Conservation (phyloP, 2,888 invertebrate species). For the Pammene aurita region DNA sequence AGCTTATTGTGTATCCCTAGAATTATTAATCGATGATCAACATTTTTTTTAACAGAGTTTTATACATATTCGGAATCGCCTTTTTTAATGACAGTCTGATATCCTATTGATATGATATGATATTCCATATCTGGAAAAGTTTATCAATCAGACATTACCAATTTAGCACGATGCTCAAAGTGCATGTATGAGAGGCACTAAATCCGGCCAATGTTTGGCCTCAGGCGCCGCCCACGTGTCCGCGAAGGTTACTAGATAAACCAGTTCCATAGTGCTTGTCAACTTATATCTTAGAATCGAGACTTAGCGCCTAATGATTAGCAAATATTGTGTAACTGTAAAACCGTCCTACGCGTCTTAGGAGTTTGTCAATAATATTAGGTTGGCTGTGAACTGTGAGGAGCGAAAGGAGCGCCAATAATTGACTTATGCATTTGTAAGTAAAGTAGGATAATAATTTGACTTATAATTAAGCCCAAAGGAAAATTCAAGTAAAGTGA, state of each 20-base stretch:
- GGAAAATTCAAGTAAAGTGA: not conserved
- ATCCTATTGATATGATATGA: too few species aligned
- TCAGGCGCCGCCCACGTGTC: slow-evolving; percentile 57
- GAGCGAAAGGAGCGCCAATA: slow-evolving; percentile 14
- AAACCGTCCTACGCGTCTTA: slow-evolving; percentile 22
- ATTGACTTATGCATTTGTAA: not conserved
- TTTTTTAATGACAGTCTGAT: too few species aligned
- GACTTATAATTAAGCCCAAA: not conserved
- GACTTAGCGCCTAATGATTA: slow-evolving; percentile 18
- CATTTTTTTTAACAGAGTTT: too few species aligned
- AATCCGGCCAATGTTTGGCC: slow-evolving; percentile 38
- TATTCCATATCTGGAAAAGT: not conserved
- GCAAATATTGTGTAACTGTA: slow-evolving; percentile 32
- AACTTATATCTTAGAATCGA: slow-evolving; percentile 29
- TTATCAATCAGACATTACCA: slow-evolving; percentile 10
- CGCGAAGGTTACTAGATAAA: slow-evolving; percentile 52
- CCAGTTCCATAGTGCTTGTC: slow-evolving; percentile 44
- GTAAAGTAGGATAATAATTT: not conserved
- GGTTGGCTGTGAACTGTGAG: not conserved
- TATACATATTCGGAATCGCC: too few species aligned
- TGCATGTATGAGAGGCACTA: slow-evolving; percentile 15
- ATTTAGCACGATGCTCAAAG: slow-evolving; percentile 1
- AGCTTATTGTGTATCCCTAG: too few species aligned
- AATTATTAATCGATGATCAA: too few species aligned
- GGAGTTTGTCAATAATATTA: slow-evolving; percentile 17